Percentiles rank a stretch among this genome's conserved stretches.
These are phyloP conservation scores for Corythaixoides concolor DNA, from an alignment of 2,113 vertebrate species.

Conservation along the genomic window DNA sequence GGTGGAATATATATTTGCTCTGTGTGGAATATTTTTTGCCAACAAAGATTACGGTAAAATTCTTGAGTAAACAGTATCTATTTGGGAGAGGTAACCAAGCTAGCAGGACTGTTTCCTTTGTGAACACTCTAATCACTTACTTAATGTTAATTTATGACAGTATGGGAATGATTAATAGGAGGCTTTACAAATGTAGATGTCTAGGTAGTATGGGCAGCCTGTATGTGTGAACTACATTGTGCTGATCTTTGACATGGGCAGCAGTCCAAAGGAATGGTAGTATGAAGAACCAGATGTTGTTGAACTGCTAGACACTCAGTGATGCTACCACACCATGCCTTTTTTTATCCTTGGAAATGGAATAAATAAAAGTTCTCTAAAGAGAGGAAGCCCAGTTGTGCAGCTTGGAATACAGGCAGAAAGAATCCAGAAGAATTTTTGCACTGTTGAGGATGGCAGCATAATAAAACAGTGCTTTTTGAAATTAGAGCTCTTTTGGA, in stretches of 20 bases:
- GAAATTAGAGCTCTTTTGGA: not conserved
- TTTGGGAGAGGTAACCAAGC: not conserved
- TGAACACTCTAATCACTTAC: not conserved
- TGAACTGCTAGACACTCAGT: not conserved
- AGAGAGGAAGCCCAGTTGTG: not conserved
- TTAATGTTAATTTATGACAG: not conserved
- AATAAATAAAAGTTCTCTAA: not conserved
- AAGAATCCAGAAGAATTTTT: not conserved
- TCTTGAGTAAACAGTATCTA: not conserved
- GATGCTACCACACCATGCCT: not conserved
- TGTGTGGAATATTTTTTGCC: not conserved
- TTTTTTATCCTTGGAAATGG: not conserved
- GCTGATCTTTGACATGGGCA: not conserved
- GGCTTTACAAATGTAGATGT: not conserved
- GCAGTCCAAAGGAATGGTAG: not conserved
- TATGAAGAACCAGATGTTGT: not conserved
- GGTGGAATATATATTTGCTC: not conserved
- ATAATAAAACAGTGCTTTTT: not conserved
- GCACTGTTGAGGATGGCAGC: not conserved
- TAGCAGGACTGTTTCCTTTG: not conserved
- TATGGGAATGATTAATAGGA: not conserved
- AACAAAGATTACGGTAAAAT: not conserved
- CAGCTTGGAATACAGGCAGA: not conserved
- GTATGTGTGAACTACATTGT: not conserved
- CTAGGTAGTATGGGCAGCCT: not conserved